Base-by-base conservation (phyloP, 2,888 invertebrate species). In the Melolontha melolontha region DNA sequence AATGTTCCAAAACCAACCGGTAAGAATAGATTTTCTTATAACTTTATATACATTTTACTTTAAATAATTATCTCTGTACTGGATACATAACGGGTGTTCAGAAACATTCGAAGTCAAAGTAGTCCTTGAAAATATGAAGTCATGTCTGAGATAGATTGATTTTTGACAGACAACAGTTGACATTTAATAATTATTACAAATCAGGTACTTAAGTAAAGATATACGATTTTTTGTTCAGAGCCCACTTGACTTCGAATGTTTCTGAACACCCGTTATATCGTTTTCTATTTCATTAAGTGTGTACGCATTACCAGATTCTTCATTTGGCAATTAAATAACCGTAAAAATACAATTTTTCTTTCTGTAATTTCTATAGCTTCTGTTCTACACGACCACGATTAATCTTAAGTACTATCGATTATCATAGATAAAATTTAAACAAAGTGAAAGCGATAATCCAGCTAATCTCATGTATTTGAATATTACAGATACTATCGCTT, bases 1-100 rank as follows among this genome's bases (percentile, higher is more conserved):
- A 97, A 96, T 84, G 93, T 96, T 75, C 96, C 97, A 57, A 97
- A 97, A 85, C 95, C 97, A 76, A 87, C 92, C 82, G 93, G 96
- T 94, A 83, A 89, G 91, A 84, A 49, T n/a, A 50, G n/a, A 4
- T 12, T 34, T 52, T 29, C 7, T 10, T 22, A 49, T 49, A 17
- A 22, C 4, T 47, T n/a, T 2, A 5, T 41, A 5, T 41, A 41
- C 1, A n/a, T 41, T 41, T 1, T 41, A n/a, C n/a, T 8, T 47
- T 47, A 47, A 41, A 41, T n/a, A 41, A 14, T 1, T 47, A 47
- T 11, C 12, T 2, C 8, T 14, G 7, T 14, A 14, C 8, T 6
- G 12, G 10, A 47, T 47, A 47, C n/a, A n/a, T 2, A 22, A 22
- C 22, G 22, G 22, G n/a, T n/a, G n/a, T n/a, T n/a, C n/a, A n/a